Percentiles rank a stretch among this genome's conserved stretches.
Conservation (phyloP, 1,140 invertebrate species). For the Harlomillsia oculata region DNA sequence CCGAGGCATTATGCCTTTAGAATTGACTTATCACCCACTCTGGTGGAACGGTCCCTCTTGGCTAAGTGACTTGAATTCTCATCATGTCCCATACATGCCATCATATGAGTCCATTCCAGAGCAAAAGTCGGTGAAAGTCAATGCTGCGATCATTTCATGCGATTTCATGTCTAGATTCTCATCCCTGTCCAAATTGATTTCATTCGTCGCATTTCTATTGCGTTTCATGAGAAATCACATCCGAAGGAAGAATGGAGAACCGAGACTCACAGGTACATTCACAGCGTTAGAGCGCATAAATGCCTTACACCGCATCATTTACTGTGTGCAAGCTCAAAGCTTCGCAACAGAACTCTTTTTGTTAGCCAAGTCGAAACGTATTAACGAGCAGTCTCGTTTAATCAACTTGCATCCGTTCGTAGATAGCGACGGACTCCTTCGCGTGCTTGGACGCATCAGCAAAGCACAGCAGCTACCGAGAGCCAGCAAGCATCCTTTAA, state of each 20-base stretch:
- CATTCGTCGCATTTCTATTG: not conserved
- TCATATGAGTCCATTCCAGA: not conserved
- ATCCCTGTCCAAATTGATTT: not conserved
- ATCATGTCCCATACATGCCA: not conserved
- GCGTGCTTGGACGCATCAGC: slow-evolving; percentile 41
- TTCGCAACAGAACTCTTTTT: not conserved
- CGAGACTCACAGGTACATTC: too few relatives aligned
- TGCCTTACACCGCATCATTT: not conserved
- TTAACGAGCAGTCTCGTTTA: slow-evolving; percentile 26
- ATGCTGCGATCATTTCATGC: not conserved
- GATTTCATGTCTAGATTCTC: not conserved
- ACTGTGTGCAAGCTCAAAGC: not conserved
- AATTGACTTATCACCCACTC: slow-evolving; percentile 19
- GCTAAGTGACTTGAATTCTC: not conserved
- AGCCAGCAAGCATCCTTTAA: slow-evolving; percentile 37
- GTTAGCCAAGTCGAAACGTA: not conserved
- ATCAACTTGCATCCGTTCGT: slow-evolving; percentile 39
- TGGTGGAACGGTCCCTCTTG: slow-evolving; percentile 6
- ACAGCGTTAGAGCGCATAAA: not conserved
- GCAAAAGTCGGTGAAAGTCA: not conserved
- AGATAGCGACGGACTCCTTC: slow-evolving; percentile 38
- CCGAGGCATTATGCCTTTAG: slow-evolving; percentile 37
- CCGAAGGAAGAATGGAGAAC: too few relatives aligned
- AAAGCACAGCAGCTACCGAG: slow-evolving; percentile 29
- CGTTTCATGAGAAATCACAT: not conserved